Base-by-base conservation (phyloP, 35 echinoderm and acorn worm genomes). In the Apostichopus japonicus region DNA sequence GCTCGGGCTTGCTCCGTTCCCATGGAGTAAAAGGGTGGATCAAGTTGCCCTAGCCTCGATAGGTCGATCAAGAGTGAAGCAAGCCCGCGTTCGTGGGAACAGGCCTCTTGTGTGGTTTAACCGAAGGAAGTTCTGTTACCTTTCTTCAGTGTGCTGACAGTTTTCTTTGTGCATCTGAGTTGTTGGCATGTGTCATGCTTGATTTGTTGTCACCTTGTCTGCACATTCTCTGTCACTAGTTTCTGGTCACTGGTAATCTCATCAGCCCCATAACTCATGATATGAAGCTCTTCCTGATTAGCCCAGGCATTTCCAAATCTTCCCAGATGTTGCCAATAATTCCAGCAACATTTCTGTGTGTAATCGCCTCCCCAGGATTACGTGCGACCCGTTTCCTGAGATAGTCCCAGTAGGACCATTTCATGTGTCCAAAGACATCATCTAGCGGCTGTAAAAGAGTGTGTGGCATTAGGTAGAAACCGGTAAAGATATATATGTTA, bases 251-350 rank as follows among this genome's bases (percentile, higher is more conserved):
- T 90, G 0, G 71, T 90, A 33, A 54, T 78, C 13, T 90, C 88
- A 33, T 90, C 88, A 53, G 73, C 73, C 21, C 88, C 17, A 44
- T 77, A 19, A 1, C 73, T 55, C 0, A 70, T 63, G 44, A 44
- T 44, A 44, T 44, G 33, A 44, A 44, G 33, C 33, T 44, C 33
- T 44, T 44, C 33, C 33, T 44, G 10, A 76, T 90, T 2, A 90
- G 33, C 17, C 67, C 54, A 3, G 72, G 88, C 10, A 23, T 53
- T 55, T 90, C 72, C 11, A 90, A 6, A 6, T 73, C 72, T 73
- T 90, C 88, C 88, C 88, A 90, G 7, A 90, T 78, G 52, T 55
- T 78, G 23, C 88, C 70, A 78, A 90, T 90, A 56, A 90, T 78
- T 53, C 88, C 1, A 8, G 65, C 17, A 78, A 90, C 14, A 78